These are phyloP conservation scores for Neopelma chrysocephalum DNA, from an alignment of 2,797 vertebrate species.

Conservation along the genomic window DNA sequence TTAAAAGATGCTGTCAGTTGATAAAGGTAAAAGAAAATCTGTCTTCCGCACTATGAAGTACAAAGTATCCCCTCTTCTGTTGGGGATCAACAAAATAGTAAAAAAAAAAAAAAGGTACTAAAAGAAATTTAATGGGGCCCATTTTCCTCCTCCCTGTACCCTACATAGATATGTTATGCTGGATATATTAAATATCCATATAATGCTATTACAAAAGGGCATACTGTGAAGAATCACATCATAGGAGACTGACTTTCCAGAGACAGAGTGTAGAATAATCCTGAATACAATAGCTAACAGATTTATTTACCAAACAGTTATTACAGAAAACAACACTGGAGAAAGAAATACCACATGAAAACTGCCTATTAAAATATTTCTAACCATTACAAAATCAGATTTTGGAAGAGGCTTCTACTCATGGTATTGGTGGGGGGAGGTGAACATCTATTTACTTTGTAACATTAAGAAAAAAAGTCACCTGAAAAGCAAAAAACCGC, in stretches of 20 bases:
- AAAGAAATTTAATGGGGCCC: background rate
- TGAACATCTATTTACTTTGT: background rate
- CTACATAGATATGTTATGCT: background rate
- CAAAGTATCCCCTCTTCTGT: background rate
- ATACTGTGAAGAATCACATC: background rate
- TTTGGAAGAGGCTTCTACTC: background rate
- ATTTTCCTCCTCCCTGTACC: background rate
- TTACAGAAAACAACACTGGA: background rate
- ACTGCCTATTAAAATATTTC: background rate
- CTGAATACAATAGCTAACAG: background rate
- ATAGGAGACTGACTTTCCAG: background rate
- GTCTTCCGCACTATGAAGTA: background rate
- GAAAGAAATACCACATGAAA: background rate
- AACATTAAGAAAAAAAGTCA: background rate
- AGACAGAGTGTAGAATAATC: background rate
- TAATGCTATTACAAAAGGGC: background rate
- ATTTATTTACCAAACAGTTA: background rate
- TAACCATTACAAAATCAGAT: background rate
- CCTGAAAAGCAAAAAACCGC: background rate
- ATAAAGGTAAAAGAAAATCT: background rate
- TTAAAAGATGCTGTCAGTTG: background rate
- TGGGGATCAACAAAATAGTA: background rate
- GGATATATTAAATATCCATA: background rate
- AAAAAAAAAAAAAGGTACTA: background rate
- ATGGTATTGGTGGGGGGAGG: background rate